Base-by-base conservation (phyloP, 64 coral and sea anemone genomes). In the Stichodactyla mertensii region DNA sequence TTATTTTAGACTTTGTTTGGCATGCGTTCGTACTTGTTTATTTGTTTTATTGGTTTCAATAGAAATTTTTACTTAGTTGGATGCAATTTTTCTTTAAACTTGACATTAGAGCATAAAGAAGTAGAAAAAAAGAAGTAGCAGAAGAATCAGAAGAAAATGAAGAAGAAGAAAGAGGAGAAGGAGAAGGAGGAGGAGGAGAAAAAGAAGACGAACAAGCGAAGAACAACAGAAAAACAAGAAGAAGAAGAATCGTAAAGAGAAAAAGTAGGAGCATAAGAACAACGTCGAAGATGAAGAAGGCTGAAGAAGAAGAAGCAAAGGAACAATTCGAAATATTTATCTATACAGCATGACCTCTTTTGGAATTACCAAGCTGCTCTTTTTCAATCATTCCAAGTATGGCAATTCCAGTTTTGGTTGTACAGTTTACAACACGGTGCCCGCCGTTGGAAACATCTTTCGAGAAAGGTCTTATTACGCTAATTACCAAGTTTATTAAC, bases 401-500 rank as follows among this genome's bases (percentile, higher is more conserved):
- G 69, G n/a, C 6, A 74, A 9, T 13, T 26, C 23, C 23, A 31
- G 69, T 11, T 74, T 74, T 31, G 24, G 22, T 74, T 27, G 7
- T 23, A 74, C 24, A 74, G 24, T 9, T 70, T 10, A 74, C 7
- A 31, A 9, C 69, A 31, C 10, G 24, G 24, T 19, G 12, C 11
- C 15, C 69, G 10, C 69, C 69, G 7, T 74, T 26, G 69, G 24
- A 74, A 27, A 74, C 24, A 20, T 2, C n/a, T 74, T 74, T 74
- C 69, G 69, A 74, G 69, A 74, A 26, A 74, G 69, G 22, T 74
- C 69, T 74, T 26, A 74, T 31, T 31, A 74, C 69, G 24, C 69
- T 74, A 74, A 74, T 74, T 26, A 74, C 22, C 10, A 74, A 74
- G 69, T 74, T 74, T 74, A 74, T 74, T 74, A 74, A 27, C 69